Evolutionary conservation across 1,140 invertebrate genomes (phyloP), one percentile per base, ranked within the genome.

Genomic region (Drosophila lowei): DNA sequence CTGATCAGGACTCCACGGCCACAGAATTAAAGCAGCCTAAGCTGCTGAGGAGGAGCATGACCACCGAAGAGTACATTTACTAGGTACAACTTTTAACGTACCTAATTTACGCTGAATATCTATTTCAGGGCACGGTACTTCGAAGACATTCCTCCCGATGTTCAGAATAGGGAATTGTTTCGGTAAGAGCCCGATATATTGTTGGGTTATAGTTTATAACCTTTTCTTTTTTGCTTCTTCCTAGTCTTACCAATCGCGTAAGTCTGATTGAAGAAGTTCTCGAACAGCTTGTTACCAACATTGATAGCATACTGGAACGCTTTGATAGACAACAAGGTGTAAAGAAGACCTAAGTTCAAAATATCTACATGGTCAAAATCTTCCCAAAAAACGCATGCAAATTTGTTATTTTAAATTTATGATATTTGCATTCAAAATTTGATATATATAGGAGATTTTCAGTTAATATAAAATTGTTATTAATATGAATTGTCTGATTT

Each of bases 251-350:
- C 15, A 84, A 90, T 55, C 89, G 89, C 13, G 81, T 90, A 1
- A 43, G 72, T 4, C 21, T 90, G 25, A 23, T 90, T n/a, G 89
- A 90, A 44, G 84, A 90, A 47, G 74, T 89, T 9, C 47, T 90
- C n/a, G 89, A 90, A 43, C 79, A 89, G 42, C 50, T 90, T 0
- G 74, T 90, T 2, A 73, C 46, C 7, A 86, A 89, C 23, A 86
- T 90, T 75, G 89, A 90, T 71, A 56, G 18, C 8, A 89, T 86
- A 53, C 42, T 90, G 6, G 77, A 79, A 15, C 81, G 79, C 2
- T 66, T 90, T 11, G 78, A 90, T 21, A 13, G 61, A 18, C 9
- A 77, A 78, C 34, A 21, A 38, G 15, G 3, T 43, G 16, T 42
- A 16, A 58, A 28, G 6, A 62, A 28, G 23, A 63, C 0, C 34